A percentile compares a stretch with the other conserved stretches of the same genome.
Evolutionary conservation across 1,140 invertebrate species (phyloP).

Genomic region (Drosophila lowei): DNA sequence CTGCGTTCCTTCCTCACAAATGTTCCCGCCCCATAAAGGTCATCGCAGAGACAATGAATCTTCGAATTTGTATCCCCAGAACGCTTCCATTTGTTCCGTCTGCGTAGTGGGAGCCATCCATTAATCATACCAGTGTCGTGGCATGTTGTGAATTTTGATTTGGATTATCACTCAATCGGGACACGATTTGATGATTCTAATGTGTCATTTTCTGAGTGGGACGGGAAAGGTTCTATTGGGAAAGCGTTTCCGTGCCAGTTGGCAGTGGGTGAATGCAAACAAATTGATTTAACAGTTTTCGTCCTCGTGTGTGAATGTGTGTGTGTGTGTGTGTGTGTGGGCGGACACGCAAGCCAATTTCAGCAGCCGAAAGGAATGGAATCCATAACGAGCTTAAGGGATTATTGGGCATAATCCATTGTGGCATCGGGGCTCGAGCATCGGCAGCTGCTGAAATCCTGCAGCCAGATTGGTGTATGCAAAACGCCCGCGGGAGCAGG

Average conservation of each 20-base stretch:
- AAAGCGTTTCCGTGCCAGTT: conserved; percentile 10
- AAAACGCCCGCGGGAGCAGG: conserved; percentile 25
- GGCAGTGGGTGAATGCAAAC: conserved; percentile 42
- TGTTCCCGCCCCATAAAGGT: conserved; percentile 46
- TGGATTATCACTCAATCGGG: conserved; percentile 76
- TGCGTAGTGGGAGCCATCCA: not conserved
- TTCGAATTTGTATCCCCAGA: not conserved
- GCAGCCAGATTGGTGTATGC: conserved; percentile 31
- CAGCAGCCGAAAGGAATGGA: conserved; percentile 26
- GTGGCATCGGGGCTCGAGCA: conserved; percentile 8
- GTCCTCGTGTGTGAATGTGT: conserved; percentile 8
- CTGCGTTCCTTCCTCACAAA: conserved; percentile 9
- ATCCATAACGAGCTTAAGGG: conserved; percentile 64
- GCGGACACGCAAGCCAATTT: conserved; percentile 67
- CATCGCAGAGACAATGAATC: conserved; percentile 54
- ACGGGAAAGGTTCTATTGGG: not conserved
- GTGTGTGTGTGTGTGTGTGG: conserved; percentile 26
- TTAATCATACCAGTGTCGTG: conserved; percentile 26
- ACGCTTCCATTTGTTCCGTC: conserved; percentile 8
- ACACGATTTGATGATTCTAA: conserved; percentile 46
- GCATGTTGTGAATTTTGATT: conserved; percentile 50
- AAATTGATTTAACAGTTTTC: conserved; percentile 75
- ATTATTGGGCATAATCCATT: conserved; percentile 48
- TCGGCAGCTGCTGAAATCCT: conserved; percentile 18
- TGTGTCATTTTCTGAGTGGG: conserved; percentile 63